Evolutionary conservation across 2,113 vertebrate genomes (phyloP).

Genomic region (Hippopotamus amphibius): DNA sequence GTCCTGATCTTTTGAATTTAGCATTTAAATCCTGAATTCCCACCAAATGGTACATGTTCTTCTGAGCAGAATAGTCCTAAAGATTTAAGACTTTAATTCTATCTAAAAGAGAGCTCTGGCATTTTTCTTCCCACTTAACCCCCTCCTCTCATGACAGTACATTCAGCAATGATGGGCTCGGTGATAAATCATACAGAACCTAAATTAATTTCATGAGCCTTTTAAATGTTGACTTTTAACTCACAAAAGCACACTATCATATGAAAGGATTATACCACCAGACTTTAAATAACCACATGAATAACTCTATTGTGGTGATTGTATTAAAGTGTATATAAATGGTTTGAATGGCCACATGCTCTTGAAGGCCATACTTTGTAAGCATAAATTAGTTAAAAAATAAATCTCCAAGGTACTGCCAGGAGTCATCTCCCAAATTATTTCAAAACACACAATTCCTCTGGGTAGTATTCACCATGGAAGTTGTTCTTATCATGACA

Average conservation of each 20-base stretch:
- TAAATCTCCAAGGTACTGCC: slow-evolving; percentile 3
- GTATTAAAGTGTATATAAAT: slow-evolving; percentile 30
- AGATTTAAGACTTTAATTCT: slow-evolving; percentile 47
- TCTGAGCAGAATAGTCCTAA: background rate
- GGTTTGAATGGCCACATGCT: slow-evolving; percentile 33
- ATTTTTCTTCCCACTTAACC: slow-evolving; percentile 30
- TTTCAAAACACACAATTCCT: slow-evolving; percentile 24
- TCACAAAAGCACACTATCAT: slow-evolving; percentile 57
- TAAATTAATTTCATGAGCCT: slow-evolving; percentile 53
- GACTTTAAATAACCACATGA: slow-evolving; percentile 43
- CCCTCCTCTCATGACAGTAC: background rate
- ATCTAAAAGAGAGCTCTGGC: background rate
- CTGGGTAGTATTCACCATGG: background rate
- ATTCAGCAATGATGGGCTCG: background rate
- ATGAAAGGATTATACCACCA: slow-evolving; percentile 38
- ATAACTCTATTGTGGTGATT: background rate
- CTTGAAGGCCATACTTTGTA: background rate
- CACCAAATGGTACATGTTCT: slow-evolving; percentile 20
- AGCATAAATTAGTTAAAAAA: slow-evolving; percentile 52
- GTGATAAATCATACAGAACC: background rate
- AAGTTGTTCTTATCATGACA: slow-evolving; percentile 20
- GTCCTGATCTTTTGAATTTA: slow-evolving; percentile 51
- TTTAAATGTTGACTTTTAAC: slow-evolving; percentile 67
- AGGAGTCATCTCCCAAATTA: background rate
- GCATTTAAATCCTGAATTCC: slow-evolving; percentile 41